phyloP scores from a whole-genome alignment of 1,140 invertebrate genomes.

The Trypoxylus dichotomus region DNA sequence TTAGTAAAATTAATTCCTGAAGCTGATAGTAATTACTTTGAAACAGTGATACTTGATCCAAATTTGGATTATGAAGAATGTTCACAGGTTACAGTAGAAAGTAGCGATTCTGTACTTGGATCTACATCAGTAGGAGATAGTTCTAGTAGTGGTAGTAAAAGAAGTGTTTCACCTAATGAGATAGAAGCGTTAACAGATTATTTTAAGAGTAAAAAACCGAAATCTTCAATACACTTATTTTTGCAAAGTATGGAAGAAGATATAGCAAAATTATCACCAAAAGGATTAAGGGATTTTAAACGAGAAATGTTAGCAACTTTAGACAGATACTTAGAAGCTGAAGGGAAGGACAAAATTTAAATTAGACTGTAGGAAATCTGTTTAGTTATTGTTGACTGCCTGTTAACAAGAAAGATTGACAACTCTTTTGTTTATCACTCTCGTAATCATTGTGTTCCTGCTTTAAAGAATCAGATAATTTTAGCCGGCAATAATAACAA shows the following conservation, averaged over 20 bases:
- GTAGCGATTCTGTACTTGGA: background rate
- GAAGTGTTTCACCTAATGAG: background rate
- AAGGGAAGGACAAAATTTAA: background rate
- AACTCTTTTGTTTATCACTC: too few relatives aligned
- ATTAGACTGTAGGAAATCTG: background rate
- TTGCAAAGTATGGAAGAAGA: background rate
- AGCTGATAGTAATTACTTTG: background rate
- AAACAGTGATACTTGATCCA: background rate
- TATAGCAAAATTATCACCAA: background rate
- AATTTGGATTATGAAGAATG: background rate
- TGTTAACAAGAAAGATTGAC: too few relatives aligned
- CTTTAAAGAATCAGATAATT: too few relatives aligned
- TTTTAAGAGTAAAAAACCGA: background rate
- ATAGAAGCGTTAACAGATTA: background rate
- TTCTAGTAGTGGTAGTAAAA: background rate
- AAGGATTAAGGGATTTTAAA: background rate
- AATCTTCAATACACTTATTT: conserved; percentile 4
- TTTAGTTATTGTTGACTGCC: background rate
- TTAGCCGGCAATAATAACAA: too few relatives aligned
- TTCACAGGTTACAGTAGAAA: background rate
- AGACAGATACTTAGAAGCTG: background rate
- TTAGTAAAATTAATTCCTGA: background rate
- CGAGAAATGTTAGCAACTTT: background rate
- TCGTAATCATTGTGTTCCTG: too few relatives aligned
- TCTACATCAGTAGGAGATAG: background rate